Evolutionary conservation across 2,113 vertebrate genomes (phyloP), one percentile per base, ranked within the genome.

Genomic region (Prionailurus viverrinus): DNA sequence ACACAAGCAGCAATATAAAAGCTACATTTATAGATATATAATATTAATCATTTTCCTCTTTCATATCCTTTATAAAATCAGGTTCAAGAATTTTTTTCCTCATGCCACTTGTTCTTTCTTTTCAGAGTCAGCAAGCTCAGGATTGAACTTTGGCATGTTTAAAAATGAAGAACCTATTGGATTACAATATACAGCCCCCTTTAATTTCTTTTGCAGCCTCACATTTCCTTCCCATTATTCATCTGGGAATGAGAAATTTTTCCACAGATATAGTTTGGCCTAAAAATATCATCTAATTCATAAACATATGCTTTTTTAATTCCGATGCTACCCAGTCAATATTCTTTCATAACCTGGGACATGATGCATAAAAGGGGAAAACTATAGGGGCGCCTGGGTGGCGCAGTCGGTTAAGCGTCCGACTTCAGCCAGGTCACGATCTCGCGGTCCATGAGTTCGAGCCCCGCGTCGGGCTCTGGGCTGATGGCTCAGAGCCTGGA

Each of bases 251-350:
- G 27, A 89, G 13, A 53, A 71, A 79, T 45, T 83, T 95, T 97
- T 96, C 39, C 78, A 36, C 7, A 53, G 65, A 16, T 41, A 65
- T 36, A 73, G 14, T 85, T 95, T 86, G 3, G 89, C 48, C 74
- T 87, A 36, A 93, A 41, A 76, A 27, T 91, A 95, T 97, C 33
- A 91, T 97, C 68, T 86, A 86, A 86, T 29, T 96, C 4, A 68
- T 93, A 36, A 82, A 39, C 13, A 78, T 41, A 78, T 78, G 25
- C 6, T 29, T 87, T 66, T 71, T 71, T 14, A 12, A 79, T 76
- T 85, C 78, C 80, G 11, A 82, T 74, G 55, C 11, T 63, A 78
- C 12, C 13, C 10, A 61, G 16, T 94, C 53, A 90, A 39, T 95
- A 85, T 0, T 58, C 6, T 61, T 69, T 86, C 23, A 79, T 36